Evolutionary conservation across 2,113 vertebrate species (phyloP), one percentile per base, ranked within the genome.

Genomic region (Spea bombifrons): DNA sequence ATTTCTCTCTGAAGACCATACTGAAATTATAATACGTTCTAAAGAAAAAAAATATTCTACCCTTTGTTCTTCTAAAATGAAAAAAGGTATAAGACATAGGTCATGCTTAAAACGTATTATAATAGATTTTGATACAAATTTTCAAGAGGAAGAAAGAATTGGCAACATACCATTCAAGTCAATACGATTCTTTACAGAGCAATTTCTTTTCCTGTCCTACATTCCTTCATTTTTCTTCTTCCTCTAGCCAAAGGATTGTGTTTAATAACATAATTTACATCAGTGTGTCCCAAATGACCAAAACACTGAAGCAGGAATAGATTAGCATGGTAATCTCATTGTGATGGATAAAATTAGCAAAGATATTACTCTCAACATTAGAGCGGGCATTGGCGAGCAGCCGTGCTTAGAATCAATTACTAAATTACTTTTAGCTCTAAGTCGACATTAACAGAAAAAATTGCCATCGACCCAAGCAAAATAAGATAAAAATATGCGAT

Each of bases 311-410:
- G 90, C 89, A 88, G 85, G 84, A 87, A 85, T 85, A 92, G 91
- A 97, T 98, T 97, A 98, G 94, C 96, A 98, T 98, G 96, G 92
- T 96, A 98, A 99, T 98, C 94, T 97, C 94, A 95, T 98, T 98
- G 92, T 92, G 87, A 90, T 93, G 95, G 94, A 97, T 97, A 94
- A 96, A 96, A 99, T 99, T 96, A 98, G 95, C 95, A 98, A 94
- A 97, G 94, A 94, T 96, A 96, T 96, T 96, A 93, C 94, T 94
- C 94, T 94, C 92, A 93, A 96, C 90, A 92, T 30, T 91, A 91
- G 89, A 91, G 88, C 94, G 89, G 93, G 94, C 93, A 94, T 94
- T 95, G 89, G 93, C 86, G 87, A 91, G 91, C 94, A 89, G 92
- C 94, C 89, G 91, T 91, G 94, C 94, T 94, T 94, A 92, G 96